Base-by-base conservation (phyloP, 2,113 vertebrate genomes). In the Barnardius zonarius region DNA sequence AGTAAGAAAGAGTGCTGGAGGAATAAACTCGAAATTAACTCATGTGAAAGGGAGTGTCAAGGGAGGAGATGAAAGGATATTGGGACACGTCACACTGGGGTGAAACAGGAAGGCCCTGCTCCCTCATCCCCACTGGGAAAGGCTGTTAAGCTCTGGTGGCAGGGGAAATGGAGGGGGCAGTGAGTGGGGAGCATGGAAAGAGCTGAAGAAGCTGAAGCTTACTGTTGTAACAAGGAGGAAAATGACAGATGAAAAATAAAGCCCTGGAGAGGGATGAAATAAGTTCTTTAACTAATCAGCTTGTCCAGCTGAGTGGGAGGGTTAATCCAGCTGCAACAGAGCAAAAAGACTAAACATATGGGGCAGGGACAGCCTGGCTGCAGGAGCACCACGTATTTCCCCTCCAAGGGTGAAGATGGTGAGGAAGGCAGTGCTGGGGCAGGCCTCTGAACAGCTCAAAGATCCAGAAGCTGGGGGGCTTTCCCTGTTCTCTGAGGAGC, bases 251-350 rank as follows among this genome's bases (percentile, higher is more conserved):
- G 68, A 94, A 96, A 95, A 91, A 90, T 93, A 96, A 96, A 94
- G 61, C 95, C 62, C 72, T 57, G 84, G 68, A 92, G 67, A 92
- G 51, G 77, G 82, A 92, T 94, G 79, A 95, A 94, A 90, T 85
- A 79, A 90, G 69, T 94, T 91, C 67, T 96, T 95, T 88, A 90
- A 93, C 87, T 96, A 97, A 97, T 96, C 96, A 93, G 93, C 88
- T 96, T 96, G 88, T 78, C 88, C 79, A 82, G 82, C 77, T 94
- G 81, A 94, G 77, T 30, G 1, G 92, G 83, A 72, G 64, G 57
- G 68, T 93, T 97, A 96, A 96, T 97, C 96, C 90, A 63, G 88
- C 92, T 90, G 10, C 49, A 25, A 67, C 3, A 2, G 55, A 92
- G 10, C 48, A 68, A 95, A 96, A 97, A 94, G 44, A 66, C 64